Evolutionary conservation across 2,797 vertebrate species (phyloP), one percentile per base, ranked within the genome.

Genomic region (Nannoperca australis): DNA sequence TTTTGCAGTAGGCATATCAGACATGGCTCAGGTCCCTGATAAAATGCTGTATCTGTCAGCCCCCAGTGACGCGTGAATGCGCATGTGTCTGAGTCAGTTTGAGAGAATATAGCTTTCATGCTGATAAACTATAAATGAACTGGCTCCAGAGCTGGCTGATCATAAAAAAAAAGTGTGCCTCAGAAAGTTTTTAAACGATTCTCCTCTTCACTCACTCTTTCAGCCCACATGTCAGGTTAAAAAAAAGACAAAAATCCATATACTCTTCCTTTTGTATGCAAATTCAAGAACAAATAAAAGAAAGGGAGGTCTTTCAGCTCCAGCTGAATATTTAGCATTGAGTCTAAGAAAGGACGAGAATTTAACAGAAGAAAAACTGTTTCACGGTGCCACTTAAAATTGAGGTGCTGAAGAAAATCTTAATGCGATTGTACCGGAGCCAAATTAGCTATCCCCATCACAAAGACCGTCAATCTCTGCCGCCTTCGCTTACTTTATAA

Each of bases 361-460:
- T 79, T 62, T 69, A 79, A 81, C 70, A 78, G 74, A 76, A 84
- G 44, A 70, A 70, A 70, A 68, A 75, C 67, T 45, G 82, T 74
- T 87, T 87, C 88, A 92, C 73, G 84, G 86, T 92, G 79, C 76
- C 87, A 76, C 44, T 81, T 50, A 55, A 79, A 69, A 87, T 81
- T 63, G 54, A 79, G 76, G 54, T 53, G 55, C 74, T 83, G 62
- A 76, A 85, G 81, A 73, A 76, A 83, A 88, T 77, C 84, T 84
- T 92, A 90, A 93, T 84, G 90, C 77, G 90, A 91, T 94, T 92
- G 80, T 89, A 51, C 70, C 79, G 79, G 63, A 79, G 76, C 90
- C 90, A 90, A 88, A 90, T 87, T 22, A 79, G 85, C 83, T 79
- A 79, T 75, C 83, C 55, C 20, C 49, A 42, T 66, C 82, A 89